Percentiles rank a stretch among this genome's conserved stretches.
Conservation (phyloP, 2,113 vertebrate genomes). For the Rhinolophus ferrumequinum region DNA sequence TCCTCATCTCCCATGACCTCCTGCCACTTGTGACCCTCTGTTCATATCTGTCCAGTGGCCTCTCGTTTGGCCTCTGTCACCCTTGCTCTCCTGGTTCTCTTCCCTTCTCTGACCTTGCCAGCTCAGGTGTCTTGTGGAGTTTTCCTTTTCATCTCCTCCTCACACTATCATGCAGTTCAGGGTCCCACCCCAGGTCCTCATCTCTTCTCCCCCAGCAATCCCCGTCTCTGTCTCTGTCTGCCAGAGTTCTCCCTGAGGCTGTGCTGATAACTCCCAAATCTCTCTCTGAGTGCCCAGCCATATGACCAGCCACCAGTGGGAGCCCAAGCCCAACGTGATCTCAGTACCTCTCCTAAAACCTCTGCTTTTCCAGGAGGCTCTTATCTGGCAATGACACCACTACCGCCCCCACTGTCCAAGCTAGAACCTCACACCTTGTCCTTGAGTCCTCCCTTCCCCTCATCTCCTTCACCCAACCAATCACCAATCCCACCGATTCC, state of each 20-base stretch:
- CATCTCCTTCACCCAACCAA: neutral
- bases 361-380: neutral
- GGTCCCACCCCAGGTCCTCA: neutral
- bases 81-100: neutral
- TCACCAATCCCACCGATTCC: neutral
- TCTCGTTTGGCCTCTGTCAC: neutral
- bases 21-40: neutral
- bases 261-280: neutral
- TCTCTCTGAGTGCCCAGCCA: neutral
- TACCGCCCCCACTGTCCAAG: neutral
- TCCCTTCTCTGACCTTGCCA: neutral
- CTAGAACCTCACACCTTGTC: neutral
- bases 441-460: neutral
- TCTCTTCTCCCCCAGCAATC: neutral
- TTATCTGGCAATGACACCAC: no score
- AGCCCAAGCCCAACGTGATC: neutral
- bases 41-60: neutral
- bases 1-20: neutral
- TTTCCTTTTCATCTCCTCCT: neutral
- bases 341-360: neutral
- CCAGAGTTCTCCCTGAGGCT: neutral
- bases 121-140: fast-evolving
- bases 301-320: neutral
- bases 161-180: neutral
- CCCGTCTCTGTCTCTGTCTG: neutral